Percentiles rank a stretch among this genome's conserved stretches.
Conservation (phyloP, 2,888 invertebrate species). For the Phania funesta region DNA sequence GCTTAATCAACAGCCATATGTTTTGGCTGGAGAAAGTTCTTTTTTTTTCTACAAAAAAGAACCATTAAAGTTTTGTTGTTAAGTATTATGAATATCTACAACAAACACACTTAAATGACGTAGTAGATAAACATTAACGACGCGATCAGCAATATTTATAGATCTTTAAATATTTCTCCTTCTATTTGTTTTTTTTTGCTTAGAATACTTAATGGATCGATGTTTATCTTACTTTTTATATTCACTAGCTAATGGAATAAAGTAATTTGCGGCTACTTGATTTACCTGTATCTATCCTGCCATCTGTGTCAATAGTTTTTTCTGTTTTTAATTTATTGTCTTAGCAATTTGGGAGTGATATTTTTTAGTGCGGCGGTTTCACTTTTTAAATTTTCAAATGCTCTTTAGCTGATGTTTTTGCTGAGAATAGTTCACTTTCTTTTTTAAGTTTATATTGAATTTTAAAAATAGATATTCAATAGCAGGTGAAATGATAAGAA, state of each 20-base stretch:
- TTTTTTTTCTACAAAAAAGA: slow-evolving; percentile 66
- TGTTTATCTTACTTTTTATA: background rate
- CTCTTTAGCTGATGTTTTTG: slow-evolving; percentile 6
- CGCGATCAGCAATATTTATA: slow-evolving; percentile 22
- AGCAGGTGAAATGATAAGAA: too few species aligned
- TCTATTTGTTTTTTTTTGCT: background rate
- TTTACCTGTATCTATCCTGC: slow-evolving; percentile 23
- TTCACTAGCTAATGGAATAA: slow-evolving; percentile 17
- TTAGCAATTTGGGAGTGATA: background rate
- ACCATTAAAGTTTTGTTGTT: slow-evolving; percentile 57
- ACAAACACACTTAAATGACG: slow-evolving; percentile 16
- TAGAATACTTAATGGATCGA: slow-evolving; percentile 26
- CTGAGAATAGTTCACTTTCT: slow-evolving; percentile 44
- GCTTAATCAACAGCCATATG: slow-evolving; percentile 69
- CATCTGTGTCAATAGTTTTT: slow-evolving; percentile 3
- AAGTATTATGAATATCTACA: background rate
- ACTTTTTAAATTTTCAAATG: slow-evolving; percentile 29
- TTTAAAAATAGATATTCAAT: slow-evolving; percentile 4
- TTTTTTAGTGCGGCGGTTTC: slow-evolving; percentile 13
- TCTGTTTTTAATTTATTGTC: slow-evolving; percentile 20
- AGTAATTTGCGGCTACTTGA: slow-evolving; percentile 8
- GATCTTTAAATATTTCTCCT: background rate
- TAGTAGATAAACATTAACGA: slow-evolving; percentile 14
- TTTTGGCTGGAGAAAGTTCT: slow-evolving; percentile 66
- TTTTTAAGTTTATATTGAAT: background rate